Evolutionary conservation across 2,888 invertebrate genomes (phyloP), one percentile per base, ranked within the genome.

Genomic region (Leptothorax acervorum): DNA sequence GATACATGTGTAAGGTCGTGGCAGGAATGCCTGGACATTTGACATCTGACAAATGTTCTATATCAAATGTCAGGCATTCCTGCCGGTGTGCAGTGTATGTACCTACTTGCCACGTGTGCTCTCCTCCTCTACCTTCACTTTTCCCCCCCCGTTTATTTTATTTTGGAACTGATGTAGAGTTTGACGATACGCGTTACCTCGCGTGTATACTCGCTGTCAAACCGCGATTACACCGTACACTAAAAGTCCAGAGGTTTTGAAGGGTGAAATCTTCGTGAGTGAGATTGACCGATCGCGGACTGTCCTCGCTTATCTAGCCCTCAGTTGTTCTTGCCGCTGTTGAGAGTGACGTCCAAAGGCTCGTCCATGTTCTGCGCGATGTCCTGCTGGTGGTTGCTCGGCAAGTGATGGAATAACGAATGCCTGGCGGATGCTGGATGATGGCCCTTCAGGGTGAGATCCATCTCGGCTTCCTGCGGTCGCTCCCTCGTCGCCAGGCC

Each of bases 381-480:
- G 9, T 92, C 93, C 88, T 93, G 66, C 76, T 91, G 90, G 66
- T 89, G 92, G 18, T 84, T 81, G 63, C 89, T 92, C 42, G 90
- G 89, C 83, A 93, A 86, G 78, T 93, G 94, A 86, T 93, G 93
- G 66, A 93, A 93, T 15, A 94, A 48, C 11, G 91, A 55, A 92
- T 90, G 91, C 12, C 89, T 87, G n/a, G 82, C 18, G 83, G 92
- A 63, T 1, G 48, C 23, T 12, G 60, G 71, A 68, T 87, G 91
- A 1, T 92, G 92, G 11, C 93, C 92, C 82, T 94, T 94, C 75
- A 94, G 91, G 18, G 95, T 95, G 42, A 95, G 91, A 86, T 94
- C 95, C 89, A 95, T 95, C 74, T 95, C 95, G 5, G 94, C 91
- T 84, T 94, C 94, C 86, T 94, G 94, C 23, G 94, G 92, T 66